A percentile compares a stretch with the other conserved stretches of the same genome.
phyloP scores from a whole-genome alignment of 2,113 vertebrate species.

The Melanostigma gelatinosum region DNA sequence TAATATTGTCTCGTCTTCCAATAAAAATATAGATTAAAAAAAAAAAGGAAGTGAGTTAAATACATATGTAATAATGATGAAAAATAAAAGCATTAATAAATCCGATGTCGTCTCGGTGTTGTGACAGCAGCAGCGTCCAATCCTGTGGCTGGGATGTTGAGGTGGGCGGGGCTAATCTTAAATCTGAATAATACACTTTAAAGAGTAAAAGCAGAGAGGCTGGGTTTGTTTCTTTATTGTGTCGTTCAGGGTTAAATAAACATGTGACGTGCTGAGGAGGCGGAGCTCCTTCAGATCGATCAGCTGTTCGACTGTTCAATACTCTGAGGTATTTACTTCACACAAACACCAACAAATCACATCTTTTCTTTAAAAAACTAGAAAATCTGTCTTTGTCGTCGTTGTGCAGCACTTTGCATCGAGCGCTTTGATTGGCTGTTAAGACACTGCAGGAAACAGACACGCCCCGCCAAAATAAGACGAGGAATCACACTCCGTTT shows the following conservation, averaged over 20 bases:
- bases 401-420: background rate
- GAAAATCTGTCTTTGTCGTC: constrained; percentile 51
- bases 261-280: no score
- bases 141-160: background rate
- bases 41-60: background rate
- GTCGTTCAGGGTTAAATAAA: background rate
- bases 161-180: background rate
- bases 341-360: constrained; percentile 46
- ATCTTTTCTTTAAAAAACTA: constrained; percentile 65
- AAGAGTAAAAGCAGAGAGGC: background rate
- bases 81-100: background rate
- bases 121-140: background rate
- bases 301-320: constrained; percentile 18
- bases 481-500: constrained; percentile 3
- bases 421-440: constrained; percentile 65
- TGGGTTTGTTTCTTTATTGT: background rate
- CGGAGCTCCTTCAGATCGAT: constrained; percentile 4
- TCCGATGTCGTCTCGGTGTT: background rate
- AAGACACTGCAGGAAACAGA: constrained; percentile 46
- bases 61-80: no score
- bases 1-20: no score
- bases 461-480: constrained; percentile 48
- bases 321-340: constrained; percentile 75
- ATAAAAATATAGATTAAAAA: no score
- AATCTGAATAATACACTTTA: background rate